Evolutionary conservation across 1,140 invertebrate species (phyloP), one percentile per base, ranked within the genome.

Genomic region (Propsilocerus akamusi): DNA sequence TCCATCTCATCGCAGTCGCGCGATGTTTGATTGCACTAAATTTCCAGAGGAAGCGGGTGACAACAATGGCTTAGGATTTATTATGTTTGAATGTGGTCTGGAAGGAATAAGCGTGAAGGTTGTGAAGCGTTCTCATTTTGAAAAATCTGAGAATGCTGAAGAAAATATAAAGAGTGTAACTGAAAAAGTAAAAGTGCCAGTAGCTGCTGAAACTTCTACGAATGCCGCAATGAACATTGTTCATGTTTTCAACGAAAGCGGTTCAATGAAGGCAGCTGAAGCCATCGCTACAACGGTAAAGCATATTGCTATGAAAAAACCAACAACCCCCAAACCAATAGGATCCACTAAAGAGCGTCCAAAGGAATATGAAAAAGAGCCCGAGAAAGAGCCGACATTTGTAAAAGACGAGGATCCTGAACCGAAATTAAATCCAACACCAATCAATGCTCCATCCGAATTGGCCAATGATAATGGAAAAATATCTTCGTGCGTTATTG

Each of bases 31-130:
- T 49, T 64, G 63, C 48, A 53, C 64, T 5, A 65, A 65, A 51
- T 63, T 65, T 59, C 60, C 63, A 0, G 63, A 65, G 50, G 48
- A 49, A 24, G 7, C 34, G 4, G 60, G 56, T 46, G 63, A 62
- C 8, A 58, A 61, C n/a, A 83, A 83, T 53, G 80, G 81, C 56
- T 72, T 91, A 46, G 92, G 92, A 22, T 95, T 91, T 60, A 95
- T 97, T 47, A 96, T 97, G 91, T 95, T 94, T 63, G 93, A 97
- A 66, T 90, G 86, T 66, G 93, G 93, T 1, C 66, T 96, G 2
- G 92, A 97, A 71, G 87, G 89, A 14, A 78, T 94, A 10, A 80
- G 79, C 26, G 67, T 94, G 1, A 92, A 88, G 64, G 76, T 86
- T n/a, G 77, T 79, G 0, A 78, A 81, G 56, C 72, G 51, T 50